phyloP scores from a whole-genome alignment of 2,797 vertebrate genomes.

The Gymnocypris eckloni region DNA sequence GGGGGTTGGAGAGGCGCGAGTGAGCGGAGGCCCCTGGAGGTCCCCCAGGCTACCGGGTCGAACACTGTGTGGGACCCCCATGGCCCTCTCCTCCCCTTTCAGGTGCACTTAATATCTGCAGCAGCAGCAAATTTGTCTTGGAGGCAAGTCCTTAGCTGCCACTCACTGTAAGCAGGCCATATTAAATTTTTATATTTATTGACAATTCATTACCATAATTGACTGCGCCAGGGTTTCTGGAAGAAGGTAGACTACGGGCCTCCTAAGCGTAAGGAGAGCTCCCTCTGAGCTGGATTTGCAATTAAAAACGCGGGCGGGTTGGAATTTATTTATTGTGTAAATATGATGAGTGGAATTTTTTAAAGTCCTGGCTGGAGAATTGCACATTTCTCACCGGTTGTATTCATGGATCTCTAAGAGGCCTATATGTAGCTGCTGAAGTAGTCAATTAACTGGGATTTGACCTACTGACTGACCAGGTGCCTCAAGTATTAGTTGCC shows the following conservation, averaged over 20 bases:
- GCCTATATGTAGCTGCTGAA: conserved; percentile 66
- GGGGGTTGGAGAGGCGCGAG: conserved; percentile 56
- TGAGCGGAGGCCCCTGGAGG: conserved; percentile 64
- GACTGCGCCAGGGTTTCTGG: conserved; percentile 89
- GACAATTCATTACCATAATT: conserved; percentile 99
- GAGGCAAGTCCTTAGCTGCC: conserved; percentile 95
- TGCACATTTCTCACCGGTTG: conserved; percentile 5
- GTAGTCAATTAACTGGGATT: conserved; percentile 92
- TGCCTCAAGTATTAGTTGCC: conserved; percentile 76
- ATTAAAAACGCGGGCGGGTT: conserved; percentile 90
- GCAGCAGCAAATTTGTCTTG: conserved; percentile 94
- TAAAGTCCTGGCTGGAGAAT: conserved; percentile 60
- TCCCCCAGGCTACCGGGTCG: conserved; percentile 69
- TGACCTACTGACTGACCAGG: conserved; percentile 86
- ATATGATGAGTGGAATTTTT: conserved; percentile 88
- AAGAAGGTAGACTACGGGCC: conserved; percentile 82
- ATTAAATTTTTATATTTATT: conserved; percentile 99
- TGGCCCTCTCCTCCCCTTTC: conserved; percentile 78
- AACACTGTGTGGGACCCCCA: conserved; percentile 63
- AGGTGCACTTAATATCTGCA: conserved; percentile 92
- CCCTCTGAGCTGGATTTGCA: conserved; percentile 90
- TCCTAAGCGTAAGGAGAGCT: conserved; percentile 86
- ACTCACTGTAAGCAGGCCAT: conserved; percentile 92
- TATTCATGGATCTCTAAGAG: not conserved
- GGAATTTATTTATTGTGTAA: conserved; percentile 91